Evolutionary conservation across 2,113 vertebrate genomes (phyloP), one percentile per base, ranked within the genome.

Genomic region (Strix uralensis): DNA sequence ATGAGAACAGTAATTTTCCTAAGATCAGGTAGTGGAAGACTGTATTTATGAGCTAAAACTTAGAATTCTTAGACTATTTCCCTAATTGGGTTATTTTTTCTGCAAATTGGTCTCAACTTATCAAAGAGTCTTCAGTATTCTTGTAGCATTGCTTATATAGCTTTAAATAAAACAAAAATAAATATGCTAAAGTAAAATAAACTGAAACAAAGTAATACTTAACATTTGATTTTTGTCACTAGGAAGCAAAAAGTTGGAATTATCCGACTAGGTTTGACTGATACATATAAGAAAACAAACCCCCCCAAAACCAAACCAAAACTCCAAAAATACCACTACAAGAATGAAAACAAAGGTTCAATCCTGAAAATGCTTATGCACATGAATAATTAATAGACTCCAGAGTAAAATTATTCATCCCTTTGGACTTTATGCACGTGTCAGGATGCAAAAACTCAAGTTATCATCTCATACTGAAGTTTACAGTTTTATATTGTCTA

Each of bases 151-250:
- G n/a, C n/a, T 86, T 25, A 66, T 34, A 22, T 5, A 73, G 27
- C 29, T 86, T 81, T 58, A 94, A 74, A 66, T 54, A 81, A 83
- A 86, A 74, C 40, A 87, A 40, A 88, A 86, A 15, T 81, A 70
- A 74, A 92, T 49, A 61, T 5, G 18, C 30, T 72, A 23, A 73
- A 86, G 10, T 29, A 79, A 90, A 86, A 14, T 61, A 79, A 79
- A 63, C 32, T 21, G 11, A 78, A 89, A 61, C 61, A 21, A 89
- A 77, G 14, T 58, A 55, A 88, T 40, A 47, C 2, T 34, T 75
- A 86, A 54, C 5, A 51, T 67, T 40, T 54, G 30, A 40, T 62
- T 72, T 90, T 46, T 81, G 38, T 62, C 73, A 55, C 15, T 46
- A 72, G 55, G 40, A 90, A 54, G 27, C 5, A 59, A 32, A 18